Evolutionary conservation across 64 coral and sea anemone species (phyloP), one percentile per base, ranked within the genome.

Genomic region (Cladopsammia gracilis): DNA sequence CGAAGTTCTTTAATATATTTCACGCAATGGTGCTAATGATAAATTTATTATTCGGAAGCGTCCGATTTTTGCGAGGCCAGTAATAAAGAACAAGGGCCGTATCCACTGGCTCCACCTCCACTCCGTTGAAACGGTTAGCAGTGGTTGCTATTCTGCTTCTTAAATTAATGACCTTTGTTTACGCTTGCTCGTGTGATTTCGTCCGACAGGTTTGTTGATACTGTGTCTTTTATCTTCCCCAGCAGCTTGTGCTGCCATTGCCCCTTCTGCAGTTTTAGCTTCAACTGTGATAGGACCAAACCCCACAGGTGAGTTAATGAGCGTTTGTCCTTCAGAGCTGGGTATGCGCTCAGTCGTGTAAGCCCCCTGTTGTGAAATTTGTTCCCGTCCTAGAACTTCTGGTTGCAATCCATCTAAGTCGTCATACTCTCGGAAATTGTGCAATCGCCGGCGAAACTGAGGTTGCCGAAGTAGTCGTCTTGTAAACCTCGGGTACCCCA

Each of bases 281-380:
- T 99, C 98, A 9, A 99, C 98, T 18, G 94, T 99, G 54, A 99
- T 99, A 64, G 98, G 98, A 79, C 98, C 98, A 83, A 96, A 96
- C 4, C 98, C 98, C 48, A 93, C 91, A 16, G 92, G 59, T 77
- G 86, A 95, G 25, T 93, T 87, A 4, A 98, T 62, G 43, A 98
- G 79, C 16, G 91, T 92, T 52, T 93, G 70, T 26, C 93, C 93
- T 2, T 86, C 71, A 48, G 75, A 76, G 25, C 62, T 85, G 5
- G 91, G 73, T 5, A 86, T 58, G 25, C 77, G 50, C 57, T 86
- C 86, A 57, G 88, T 92, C 3, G 91, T 89, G 67, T 96, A 96
- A 10, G 62, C 74, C 5, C 95, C 95, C 10, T 60, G 58, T 20
- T 89, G 75, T 18, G 96, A 82, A 23, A 98, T 77, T 65, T 66